These are phyloP conservation scores for Cetonia aurata DNA, from an alignment of 2,888 invertebrate genomes.

Conservation along the genomic window DNA sequence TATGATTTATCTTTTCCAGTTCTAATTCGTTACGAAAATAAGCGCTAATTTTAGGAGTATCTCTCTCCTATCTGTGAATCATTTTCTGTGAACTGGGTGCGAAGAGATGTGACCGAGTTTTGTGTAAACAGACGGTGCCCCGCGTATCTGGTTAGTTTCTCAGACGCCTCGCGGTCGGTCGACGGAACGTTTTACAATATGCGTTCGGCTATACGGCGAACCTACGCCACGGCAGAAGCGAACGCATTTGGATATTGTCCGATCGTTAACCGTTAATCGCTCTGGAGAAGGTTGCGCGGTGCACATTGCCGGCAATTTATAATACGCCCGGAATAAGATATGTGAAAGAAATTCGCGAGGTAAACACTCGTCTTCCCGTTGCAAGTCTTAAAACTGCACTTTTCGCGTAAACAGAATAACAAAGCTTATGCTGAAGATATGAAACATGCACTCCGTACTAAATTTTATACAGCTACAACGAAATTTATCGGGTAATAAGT, in stretches of 20 bases:
- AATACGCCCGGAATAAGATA: too few relatives aligned
- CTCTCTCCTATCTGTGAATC: constrained; percentile 61
- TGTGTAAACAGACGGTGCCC: constrained; percentile 57
- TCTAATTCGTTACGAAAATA: constrained; percentile 61
- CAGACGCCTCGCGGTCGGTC: constrained; percentile 50
- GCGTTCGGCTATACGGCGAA: constrained; percentile 28
- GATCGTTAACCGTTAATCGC: neutral
- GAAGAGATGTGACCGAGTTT: constrained; percentile 63
- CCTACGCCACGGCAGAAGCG: neutral
- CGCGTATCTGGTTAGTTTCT: constrained; percentile 62
- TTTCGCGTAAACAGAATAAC: constrained; percentile 43
- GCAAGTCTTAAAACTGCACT: constrained; percentile 40
- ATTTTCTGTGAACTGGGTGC: constrained; percentile 62
- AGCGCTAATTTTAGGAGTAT: constrained; percentile 59
- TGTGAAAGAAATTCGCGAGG: too few relatives aligned
- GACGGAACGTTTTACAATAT: constrained; percentile 50
- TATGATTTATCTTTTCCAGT: constrained; percentile 55
- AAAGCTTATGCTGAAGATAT: constrained; percentile 36
- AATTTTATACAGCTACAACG: too few relatives aligned
- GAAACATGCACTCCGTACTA: constrained; percentile 36
- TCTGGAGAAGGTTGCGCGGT: neutral
- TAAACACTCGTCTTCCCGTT: neutral
- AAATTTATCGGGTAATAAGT: too few relatives aligned
- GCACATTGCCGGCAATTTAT: neutral
- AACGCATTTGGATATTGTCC: constrained; percentile 13